phyloP scores from a whole-genome alignment of 2,888 invertebrate species.

The Parnassius mnemosyne region DNA sequence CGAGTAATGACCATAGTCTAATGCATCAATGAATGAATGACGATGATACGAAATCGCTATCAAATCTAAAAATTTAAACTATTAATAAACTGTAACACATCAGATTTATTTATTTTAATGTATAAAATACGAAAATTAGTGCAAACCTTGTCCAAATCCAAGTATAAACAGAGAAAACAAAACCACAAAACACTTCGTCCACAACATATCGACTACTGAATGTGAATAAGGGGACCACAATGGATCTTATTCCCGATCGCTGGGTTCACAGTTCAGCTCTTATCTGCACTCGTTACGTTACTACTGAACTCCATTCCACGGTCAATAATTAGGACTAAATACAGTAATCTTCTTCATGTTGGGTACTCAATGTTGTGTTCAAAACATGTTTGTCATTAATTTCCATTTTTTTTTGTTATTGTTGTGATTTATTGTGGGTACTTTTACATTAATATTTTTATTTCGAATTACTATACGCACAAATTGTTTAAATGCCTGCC shows the following conservation, averaged over 20 bases:
- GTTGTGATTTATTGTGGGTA: too few relatives aligned
- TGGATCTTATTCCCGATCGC: slow-evolving; percentile 20
- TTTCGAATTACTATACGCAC: too few relatives aligned
- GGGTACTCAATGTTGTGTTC: too few relatives aligned
- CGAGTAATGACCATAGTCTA: too few relatives aligned
- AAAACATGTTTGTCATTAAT: too few relatives aligned
- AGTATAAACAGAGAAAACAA: slow-evolving; percentile 18
- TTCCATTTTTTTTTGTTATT: too few relatives aligned
- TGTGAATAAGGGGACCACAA: slow-evolving; percentile 18
- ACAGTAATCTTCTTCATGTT: too few relatives aligned
- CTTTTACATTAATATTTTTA: too few relatives aligned
- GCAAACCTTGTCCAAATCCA: slow-evolving; percentile 29
- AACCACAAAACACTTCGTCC: slow-evolving; percentile 22
- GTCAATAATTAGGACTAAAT: too few relatives aligned
- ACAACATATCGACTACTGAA: slow-evolving; percentile 18
- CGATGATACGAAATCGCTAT: background rate
- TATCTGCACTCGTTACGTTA: slow-evolving; percentile 13
- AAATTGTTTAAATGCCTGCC: too few relatives aligned
- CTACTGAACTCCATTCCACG: slow-evolving; percentile 4
- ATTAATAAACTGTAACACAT: too few relatives aligned
- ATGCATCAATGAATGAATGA: background rate
- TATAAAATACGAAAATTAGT: background rate
- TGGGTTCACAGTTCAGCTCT: slow-evolving; percentile 29
- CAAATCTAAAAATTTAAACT: background rate
- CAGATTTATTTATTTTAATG: too few relatives aligned